A percentile compares a stretch with the other conserved stretches of the same genome.
phyloP scores from a whole-genome alignment of 2,888 invertebrate genomes.

The Rhaphigaster nebulosa region DNA sequence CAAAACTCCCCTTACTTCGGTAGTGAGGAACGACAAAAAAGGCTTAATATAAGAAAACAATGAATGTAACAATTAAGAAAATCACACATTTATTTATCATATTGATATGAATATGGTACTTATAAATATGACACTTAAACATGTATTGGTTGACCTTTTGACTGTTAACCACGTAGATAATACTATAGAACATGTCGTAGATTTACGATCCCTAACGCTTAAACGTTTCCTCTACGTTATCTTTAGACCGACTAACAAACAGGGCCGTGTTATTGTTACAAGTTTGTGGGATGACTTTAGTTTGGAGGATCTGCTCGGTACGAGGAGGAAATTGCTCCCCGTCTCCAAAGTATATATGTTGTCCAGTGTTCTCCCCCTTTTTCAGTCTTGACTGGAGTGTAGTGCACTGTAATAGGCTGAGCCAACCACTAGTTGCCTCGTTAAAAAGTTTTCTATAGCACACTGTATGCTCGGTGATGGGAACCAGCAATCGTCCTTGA shows the following conservation, averaged over 20 bases:
- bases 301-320: background rate
- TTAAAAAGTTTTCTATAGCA: conserved; percentile 18
- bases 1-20: too few relatives aligned
- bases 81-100: too few relatives aligned
- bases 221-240: background rate
- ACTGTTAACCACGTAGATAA: too few relatives aligned
- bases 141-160: too few relatives aligned
- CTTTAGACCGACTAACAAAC: background rate
- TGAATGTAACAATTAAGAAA: too few relatives aligned
- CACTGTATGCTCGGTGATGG: background rate
- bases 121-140: too few relatives aligned
- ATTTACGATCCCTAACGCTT: background rate
- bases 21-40: too few relatives aligned
- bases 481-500: background rate
- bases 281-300: background rate
- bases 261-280: background rate
- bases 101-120: too few relatives aligned
- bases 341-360: background rate
- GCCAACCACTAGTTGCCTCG: background rate
- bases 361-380: background rate
- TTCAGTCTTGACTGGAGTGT: background rate
- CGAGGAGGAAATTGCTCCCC: background rate
- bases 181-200: too few relatives aligned
- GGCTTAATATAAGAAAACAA: too few relatives aligned
- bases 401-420: background rate